phyloP scores from a whole-genome alignment of 2,888 invertebrate species.

The Stenotaenia linearis region DNA sequence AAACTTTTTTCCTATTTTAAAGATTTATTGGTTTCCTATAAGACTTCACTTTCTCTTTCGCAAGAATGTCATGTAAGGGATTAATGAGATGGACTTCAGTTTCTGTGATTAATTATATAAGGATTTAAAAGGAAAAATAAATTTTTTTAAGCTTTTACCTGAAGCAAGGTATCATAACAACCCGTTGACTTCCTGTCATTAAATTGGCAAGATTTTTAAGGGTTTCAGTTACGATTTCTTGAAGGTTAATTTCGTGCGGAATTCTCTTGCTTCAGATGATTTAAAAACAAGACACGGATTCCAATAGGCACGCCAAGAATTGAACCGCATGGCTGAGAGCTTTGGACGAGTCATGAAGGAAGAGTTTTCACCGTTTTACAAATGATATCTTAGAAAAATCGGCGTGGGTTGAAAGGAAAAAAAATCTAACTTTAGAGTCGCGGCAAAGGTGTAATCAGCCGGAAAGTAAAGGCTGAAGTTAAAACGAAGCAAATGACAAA shows the following conservation, averaged over 20 bases:
- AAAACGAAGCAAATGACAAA: constrained; percentile 26
- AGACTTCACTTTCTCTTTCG: neutral
- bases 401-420: neutral
- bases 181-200: neutral
- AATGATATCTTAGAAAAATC: constrained; percentile 12
- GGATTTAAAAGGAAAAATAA: neutral
- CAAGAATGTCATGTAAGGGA: neutral
- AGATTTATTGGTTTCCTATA: constrained; percentile 20
- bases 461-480: constrained; percentile 14
- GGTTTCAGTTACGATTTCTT: neutral
- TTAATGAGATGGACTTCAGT: neutral
- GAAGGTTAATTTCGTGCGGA: neutral
- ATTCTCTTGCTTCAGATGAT: neutral
- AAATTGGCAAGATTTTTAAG: neutral
- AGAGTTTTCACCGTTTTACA: constrained; percentile 26
- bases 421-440: neutral
- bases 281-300: constrained; percentile 24
- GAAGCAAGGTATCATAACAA: neutral
- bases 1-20: neutral
- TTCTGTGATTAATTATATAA: neutral
- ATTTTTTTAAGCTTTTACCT: neutral
- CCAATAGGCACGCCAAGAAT: constrained; percentile 26
- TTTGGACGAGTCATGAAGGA: constrained; percentile 26
- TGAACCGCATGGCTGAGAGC: constrained; percentile 18
- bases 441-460: constrained; percentile 11